Conservation (phyloP, 2,888 invertebrate genomes). For the Cheiracanthium punctorium region DNA sequence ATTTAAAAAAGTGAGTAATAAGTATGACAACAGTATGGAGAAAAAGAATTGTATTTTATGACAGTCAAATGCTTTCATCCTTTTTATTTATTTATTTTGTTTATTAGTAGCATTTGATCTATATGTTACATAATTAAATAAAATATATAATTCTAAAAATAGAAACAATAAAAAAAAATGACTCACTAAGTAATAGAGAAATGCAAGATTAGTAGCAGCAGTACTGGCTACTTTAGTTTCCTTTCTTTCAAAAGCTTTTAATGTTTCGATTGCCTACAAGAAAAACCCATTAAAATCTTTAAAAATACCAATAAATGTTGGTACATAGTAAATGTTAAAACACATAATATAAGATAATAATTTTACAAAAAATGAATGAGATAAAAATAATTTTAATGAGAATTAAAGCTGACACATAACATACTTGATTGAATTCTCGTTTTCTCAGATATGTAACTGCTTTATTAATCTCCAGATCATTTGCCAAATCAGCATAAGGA, state of each 20-base stretch:
- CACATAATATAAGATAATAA: neutral
- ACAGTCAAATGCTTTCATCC: neutral
- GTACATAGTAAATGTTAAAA: too few species aligned
- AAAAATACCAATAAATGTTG: too few species aligned
- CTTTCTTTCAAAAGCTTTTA: conserved; percentile 90
- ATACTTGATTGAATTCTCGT: conserved; percentile 81
- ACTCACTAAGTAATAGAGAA: conserved; percentile 86
- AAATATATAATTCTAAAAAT: neutral
- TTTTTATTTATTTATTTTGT: neutral
- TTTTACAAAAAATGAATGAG: neutral
- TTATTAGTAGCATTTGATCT: too few species aligned
- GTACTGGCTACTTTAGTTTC: conserved; percentile 87
- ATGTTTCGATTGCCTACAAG: conserved; percentile 88
- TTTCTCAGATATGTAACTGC: conserved; percentile 89
- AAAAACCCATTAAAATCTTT: too few species aligned
- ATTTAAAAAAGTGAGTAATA: too few species aligned
- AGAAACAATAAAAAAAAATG: neutral
- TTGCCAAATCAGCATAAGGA: conserved; percentile 87
- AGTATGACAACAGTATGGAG: too few species aligned
- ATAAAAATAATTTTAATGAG: neutral
- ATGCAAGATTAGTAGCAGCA: conserved; percentile 89
- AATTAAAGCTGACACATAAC: too few species aligned
- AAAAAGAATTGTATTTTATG: too few species aligned
- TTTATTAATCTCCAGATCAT: conserved; percentile 93
- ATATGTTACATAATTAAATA: neutral